Percentiles rank a stretch among this genome's conserved stretches.
phyloP scores from a whole-genome alignment of 2,888 invertebrate genomes.

The Rhogogaster chlorosoma region DNA sequence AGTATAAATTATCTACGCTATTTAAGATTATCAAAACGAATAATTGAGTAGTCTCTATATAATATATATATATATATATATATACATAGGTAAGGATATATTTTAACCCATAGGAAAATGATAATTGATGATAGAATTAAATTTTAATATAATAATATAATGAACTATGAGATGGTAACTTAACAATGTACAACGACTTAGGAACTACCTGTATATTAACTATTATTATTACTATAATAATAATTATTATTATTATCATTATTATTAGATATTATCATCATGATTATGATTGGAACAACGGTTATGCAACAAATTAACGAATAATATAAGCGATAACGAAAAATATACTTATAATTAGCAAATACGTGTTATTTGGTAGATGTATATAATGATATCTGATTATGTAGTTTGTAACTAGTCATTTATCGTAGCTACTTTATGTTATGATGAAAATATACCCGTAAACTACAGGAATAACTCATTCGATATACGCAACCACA shows the following conservation, averaged over 20 bases:
- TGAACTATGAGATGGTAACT: slow-evolving; percentile 57
- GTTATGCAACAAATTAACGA: slow-evolving; percentile 66
- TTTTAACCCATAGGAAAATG: slow-evolving; percentile 67
- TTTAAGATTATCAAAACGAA: slow-evolving; percentile 43
- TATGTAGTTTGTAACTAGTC: slow-evolving; percentile 57
- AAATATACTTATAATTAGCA: slow-evolving; percentile 35
- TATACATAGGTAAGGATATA: slow-evolving; percentile 60
- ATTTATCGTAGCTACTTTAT: slow-evolving; percentile 42
- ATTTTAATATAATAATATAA: slow-evolving; percentile 59
- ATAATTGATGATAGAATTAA: slow-evolving; percentile 65
- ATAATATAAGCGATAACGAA: slow-evolving; percentile 10
- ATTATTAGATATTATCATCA: slow-evolving; percentile 10
- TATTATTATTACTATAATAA: slow-evolving; percentile 60
- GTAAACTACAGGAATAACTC: not conserved
- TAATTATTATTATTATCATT: not conserved
- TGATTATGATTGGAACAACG: slow-evolving; percentile 33
- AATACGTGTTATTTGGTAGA: slow-evolving; percentile 67
- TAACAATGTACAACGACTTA: slow-evolving; percentile 76
- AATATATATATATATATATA: slow-evolving; percentile 51
- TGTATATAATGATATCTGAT: slow-evolving; percentile 59
- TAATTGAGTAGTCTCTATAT: slow-evolving; percentile 51
- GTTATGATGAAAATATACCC: slow-evolving; percentile 22
- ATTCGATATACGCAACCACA: slow-evolving; percentile 4
- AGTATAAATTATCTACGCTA: slow-evolving; percentile 54
- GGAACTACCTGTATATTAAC: slow-evolving; percentile 71